Evolutionary conservation across 2,113 vertebrate genomes (phyloP).

Genomic region (Carassius gibelio): DNA sequence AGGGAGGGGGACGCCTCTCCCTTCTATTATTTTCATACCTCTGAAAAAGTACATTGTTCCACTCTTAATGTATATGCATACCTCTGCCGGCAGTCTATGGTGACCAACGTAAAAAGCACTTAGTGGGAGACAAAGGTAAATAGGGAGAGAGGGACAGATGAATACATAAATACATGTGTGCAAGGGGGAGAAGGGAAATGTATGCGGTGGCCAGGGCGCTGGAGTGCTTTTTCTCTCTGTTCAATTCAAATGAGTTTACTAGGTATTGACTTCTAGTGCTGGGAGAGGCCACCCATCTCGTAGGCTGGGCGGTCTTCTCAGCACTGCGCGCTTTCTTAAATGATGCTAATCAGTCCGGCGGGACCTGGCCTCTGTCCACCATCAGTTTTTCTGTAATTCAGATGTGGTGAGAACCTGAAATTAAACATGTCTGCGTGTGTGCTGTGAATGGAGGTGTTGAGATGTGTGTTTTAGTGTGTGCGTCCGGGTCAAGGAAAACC

Average conservation of each 20-base stretch:
- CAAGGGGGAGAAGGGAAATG: constrained; percentile 35
- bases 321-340: constrained; percentile 90
- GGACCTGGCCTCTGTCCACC: constrained; percentile 90
- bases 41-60: constrained; percentile 65
- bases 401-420: constrained; percentile 94
- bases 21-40: constrained; percentile 76
- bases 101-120: constrained; percentile 40
- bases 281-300: constrained; percentile 91
- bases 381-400: constrained; percentile 89
- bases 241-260: constrained; percentile 87
- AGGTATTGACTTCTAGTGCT: constrained; percentile 85
- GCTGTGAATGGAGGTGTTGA: constrained; percentile 57
- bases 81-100: constrained; percentile 40
- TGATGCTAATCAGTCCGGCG: constrained; percentile 96
- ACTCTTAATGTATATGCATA: constrained; percentile 54
- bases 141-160: constrained; percentile 18
- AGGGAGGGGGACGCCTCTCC: constrained; percentile 64
- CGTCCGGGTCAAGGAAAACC: constrained; percentile 72
- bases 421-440: constrained; percentile 88
- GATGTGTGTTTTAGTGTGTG: constrained; percentile 59
- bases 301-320: constrained; percentile 73
- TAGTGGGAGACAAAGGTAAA: constrained; percentile 42
- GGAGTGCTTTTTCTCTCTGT: constrained; percentile 72
- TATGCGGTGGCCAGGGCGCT: constrained; percentile 70
- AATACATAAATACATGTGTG: constrained; percentile 51